Evolutionary conservation across 2,797 vertebrate species (phyloP), one percentile per base, ranked within the genome.

Genomic region (Pygocentrus nattereri): DNA sequence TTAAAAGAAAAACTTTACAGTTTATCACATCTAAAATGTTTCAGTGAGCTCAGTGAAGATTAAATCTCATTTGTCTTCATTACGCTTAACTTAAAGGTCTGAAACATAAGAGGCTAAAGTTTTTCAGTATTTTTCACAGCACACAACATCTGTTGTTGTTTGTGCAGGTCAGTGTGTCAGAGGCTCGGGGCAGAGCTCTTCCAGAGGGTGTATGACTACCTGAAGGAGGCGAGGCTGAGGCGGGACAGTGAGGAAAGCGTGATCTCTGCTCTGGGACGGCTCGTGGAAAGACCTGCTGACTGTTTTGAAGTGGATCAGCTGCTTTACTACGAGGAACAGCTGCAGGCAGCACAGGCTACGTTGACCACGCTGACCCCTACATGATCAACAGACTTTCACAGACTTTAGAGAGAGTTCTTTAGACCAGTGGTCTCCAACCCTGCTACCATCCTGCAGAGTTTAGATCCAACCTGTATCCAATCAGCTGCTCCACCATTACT

Each of bases 261-360:
- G 81, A 87, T 58, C 50, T 80, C 86, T 1, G 5, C 38, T 47
- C 89, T 96, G 41, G 89, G 92, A 79, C 92, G 84, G 15, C 56
- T 94, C 77, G 93, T 93, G 41, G 86, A 93, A 27, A 90, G 52
- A 74, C 90, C 92, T 73, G 91, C 91, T 0, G 89, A 92, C 8
- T 93, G 92, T 75, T 94, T 96, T 58, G 93, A 96, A 85, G 94
- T 96, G 41, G 96, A 97, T 85, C 95, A 96, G 83, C 93, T 96
- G 74, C 92, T 97, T 31, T 96, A 95, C 85, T 95, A 96, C 0
- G 95, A 97, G 83, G 93, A 96, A 0, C 93, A 94, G 82, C 88
- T 96, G 1, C 85, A 81, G 79, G 79, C 54, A 41, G 74, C 68
- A 18, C 3, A 54, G 70, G 79, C 34, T 15, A 56, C 30, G 25